Evolutionary conservation across 2,888 invertebrate genomes (phyloP).

Genomic region (Lapara coniferarum): DNA sequence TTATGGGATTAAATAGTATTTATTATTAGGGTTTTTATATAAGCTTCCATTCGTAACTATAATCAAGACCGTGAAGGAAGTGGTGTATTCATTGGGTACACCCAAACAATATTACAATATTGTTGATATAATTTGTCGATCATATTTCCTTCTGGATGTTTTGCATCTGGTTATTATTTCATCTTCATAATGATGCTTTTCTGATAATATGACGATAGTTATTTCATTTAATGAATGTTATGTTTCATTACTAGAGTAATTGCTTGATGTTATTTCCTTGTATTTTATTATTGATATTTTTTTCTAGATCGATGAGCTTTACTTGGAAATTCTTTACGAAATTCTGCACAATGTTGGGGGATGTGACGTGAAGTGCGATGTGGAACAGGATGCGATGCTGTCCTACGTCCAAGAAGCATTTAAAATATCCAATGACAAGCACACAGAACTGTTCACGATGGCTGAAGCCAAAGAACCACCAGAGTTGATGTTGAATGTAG

Average conservation of each 20-base stretch:
- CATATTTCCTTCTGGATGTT: not conserved
- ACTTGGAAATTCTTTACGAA: slow-evolving; percentile 92
- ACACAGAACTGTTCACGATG: slow-evolving; percentile 87
- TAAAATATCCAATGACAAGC: slow-evolving; percentile 90
- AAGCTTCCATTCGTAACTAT: not conserved
- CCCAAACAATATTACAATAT: too few species aligned
- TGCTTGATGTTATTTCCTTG: not conserved
- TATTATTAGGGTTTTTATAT: not conserved
- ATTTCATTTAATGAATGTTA: not conserved
- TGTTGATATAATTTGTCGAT: not conserved
- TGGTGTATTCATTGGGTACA: not conserved
- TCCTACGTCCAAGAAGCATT: slow-evolving; percentile 91
- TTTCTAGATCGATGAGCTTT: slow-evolving; percentile 92
- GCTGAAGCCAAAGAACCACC: slow-evolving; percentile 92
- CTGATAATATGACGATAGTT: not conserved
- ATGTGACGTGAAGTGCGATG: slow-evolving; percentile 88
- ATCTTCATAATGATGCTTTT: not conserved
- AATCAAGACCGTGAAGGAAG: not conserved
- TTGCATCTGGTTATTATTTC: not conserved
- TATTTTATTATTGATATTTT: not conserved
- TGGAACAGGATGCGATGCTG: slow-evolving; percentile 87
- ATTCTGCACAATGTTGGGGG: slow-evolving; percentile 93
- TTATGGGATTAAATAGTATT: not conserved
- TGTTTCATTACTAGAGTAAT: not conserved
- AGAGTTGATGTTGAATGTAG: slow-evolving; percentile 91